These are phyloP conservation scores for Atta texana DNA, from an alignment of 1,140 invertebrate species.

Conservation along the genomic window DNA sequence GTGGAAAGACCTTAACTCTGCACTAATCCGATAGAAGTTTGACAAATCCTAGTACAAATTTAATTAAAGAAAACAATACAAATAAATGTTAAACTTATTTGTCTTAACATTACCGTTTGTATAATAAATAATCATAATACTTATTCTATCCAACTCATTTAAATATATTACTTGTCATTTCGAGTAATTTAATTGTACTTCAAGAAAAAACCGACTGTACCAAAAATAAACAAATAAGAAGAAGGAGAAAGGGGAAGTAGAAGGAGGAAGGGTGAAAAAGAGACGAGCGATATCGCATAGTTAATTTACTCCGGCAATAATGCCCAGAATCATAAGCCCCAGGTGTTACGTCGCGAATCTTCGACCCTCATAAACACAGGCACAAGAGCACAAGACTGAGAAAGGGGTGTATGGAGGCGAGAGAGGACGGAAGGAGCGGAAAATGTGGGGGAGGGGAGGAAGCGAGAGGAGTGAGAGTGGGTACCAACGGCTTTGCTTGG, in stretches of 20 bases:
- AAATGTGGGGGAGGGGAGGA: background rate
- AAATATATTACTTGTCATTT: background rate
- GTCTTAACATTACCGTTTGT: background rate
- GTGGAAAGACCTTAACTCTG: background rate
- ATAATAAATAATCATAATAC: background rate
- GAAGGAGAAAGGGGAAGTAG: too few species aligned
- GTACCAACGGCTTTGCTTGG: conserved; percentile 70
- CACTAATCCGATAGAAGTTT: background rate
- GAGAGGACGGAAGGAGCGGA: conserved; percentile 4
- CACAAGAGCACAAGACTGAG: conserved; percentile 56
- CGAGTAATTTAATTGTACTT: background rate
- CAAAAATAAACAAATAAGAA: background rate
- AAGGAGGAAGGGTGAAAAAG: background rate
- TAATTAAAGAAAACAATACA: conserved; percentile 1
- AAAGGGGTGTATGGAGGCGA: conserved; percentile 9
- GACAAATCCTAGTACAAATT: background rate
- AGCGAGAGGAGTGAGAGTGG: conserved; percentile 13
- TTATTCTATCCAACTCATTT: background rate
- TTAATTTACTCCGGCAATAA: conserved; percentile 82
- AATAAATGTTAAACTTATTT: background rate
- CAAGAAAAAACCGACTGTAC: background rate
- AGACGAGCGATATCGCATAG: conserved; percentile 68
- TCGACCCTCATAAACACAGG: conserved; percentile 79
- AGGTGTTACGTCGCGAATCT: conserved; percentile 80
- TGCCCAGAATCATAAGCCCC: conserved; percentile 80